A percentile compares a stretch with the other conserved stretches of the same genome.
These are phyloP conservation scores for Mythimna ferrago DNA, from an alignment of 2,888 invertebrate species.

Conservation along the genomic window DNA sequence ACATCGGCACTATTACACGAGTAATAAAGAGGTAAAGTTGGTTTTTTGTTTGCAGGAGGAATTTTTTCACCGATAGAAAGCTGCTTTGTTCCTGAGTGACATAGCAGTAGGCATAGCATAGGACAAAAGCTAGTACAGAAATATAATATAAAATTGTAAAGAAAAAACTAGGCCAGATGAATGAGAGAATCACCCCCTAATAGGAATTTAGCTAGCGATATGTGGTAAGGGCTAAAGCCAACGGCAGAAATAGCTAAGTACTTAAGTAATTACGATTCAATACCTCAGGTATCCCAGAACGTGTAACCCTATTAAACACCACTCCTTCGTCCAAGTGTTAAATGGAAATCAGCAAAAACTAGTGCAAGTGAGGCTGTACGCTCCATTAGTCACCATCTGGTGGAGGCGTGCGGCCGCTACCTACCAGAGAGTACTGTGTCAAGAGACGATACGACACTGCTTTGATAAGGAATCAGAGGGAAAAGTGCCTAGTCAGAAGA, in stretches of 20 bases:
- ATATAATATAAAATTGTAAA: too few species aligned
- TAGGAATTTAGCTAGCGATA: neutral
- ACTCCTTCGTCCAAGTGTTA: constrained; percentile 49
- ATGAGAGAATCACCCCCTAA: neutral
- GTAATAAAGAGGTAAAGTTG: too few species aligned
- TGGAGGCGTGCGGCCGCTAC: constrained; percentile 35
- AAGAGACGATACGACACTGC: constrained; percentile 31
- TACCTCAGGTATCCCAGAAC: neutral
- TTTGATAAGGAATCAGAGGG: neutral
- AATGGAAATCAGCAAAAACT: constrained; percentile 66
- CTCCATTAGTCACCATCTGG: constrained; percentile 66
- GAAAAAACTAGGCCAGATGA: too few species aligned
- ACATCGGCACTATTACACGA: too few species aligned
- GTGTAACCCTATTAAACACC: constrained; percentile 19
- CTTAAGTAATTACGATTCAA: neutral
- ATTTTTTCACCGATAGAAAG: too few species aligned
- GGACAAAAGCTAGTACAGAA: too few species aligned
- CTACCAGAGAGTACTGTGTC: neutral
- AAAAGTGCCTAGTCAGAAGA: neutral
- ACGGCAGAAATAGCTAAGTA: neutral
- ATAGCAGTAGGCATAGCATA: too few species aligned
- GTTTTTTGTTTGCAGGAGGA: too few species aligned
- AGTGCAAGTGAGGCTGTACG: constrained; percentile 53
- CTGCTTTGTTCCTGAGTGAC: too few species aligned
- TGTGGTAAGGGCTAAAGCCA: neutral